Conservation (phyloP, 2,797 vertebrate species). For the Sternarchorhynchus goeldii region DNA sequence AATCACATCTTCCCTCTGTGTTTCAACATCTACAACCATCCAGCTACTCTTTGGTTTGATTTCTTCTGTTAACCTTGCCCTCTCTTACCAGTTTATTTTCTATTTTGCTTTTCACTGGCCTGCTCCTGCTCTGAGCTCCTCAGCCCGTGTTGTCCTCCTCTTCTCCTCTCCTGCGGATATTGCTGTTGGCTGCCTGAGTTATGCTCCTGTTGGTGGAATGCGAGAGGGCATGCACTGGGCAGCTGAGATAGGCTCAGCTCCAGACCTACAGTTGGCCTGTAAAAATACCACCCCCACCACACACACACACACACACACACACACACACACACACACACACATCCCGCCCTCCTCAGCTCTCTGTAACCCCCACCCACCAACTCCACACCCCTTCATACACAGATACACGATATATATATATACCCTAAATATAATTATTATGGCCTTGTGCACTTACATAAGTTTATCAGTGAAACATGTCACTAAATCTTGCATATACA, state of each 20-base stretch:
- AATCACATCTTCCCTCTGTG: too few species aligned
- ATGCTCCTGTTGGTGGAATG: slow-evolving; percentile 20
- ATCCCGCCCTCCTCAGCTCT: too few species aligned
- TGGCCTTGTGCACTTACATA: too few species aligned
- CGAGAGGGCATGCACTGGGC: not conserved
- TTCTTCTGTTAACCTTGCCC: too few species aligned
- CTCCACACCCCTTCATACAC: too few species aligned
- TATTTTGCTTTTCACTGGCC: not conserved
- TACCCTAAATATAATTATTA: too few species aligned
- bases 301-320: not conserved
- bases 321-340: too few species aligned
- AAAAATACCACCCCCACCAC: slow-evolving; percentile 19
- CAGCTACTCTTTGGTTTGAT: not conserved
- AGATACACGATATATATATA: too few species aligned
- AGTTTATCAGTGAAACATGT: not conserved
- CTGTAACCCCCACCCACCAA: too few species aligned
- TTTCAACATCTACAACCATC: not conserved
- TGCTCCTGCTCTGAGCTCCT: not conserved
- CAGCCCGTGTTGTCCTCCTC: not conserved
- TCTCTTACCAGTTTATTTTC: not conserved
- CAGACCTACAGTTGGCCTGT: slow-evolving; percentile 12
- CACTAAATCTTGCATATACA: not conserved
- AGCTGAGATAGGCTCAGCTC: slow-evolving; percentile 24
- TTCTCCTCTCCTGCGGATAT: slow-evolving; percentile 9
- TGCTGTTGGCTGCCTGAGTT: slow-evolving; percentile 4